phyloP scores from a whole-genome alignment of 2,888 invertebrate species.

The Athripsodes cinereus region DNA sequence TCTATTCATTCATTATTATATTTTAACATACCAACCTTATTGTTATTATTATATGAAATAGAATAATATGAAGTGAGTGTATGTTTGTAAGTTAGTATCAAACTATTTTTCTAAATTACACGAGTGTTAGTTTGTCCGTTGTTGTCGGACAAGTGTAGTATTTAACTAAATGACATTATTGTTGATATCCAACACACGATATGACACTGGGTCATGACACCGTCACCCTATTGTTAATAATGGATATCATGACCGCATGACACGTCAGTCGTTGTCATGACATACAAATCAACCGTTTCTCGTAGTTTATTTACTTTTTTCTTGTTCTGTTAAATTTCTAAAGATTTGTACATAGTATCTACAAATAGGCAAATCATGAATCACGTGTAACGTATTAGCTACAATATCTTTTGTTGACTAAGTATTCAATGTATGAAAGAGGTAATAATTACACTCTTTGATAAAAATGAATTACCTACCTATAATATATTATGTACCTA shows the following conservation, averaged over 20 bases:
- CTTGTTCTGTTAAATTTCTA: neutral
- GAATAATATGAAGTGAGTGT: too few species aligned
- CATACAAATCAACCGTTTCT: conserved; percentile 1
- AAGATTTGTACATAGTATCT: neutral
- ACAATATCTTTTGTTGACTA: neutral
- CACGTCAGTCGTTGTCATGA: too few species aligned
- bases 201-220: neutral
- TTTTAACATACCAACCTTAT: too few species aligned
- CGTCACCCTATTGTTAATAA: neutral
- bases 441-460: too few species aligned
- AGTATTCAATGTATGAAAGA: too few species aligned
- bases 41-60: too few species aligned
- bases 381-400: neutral
- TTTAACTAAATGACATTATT: neutral
- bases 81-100: too few species aligned
- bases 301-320: neutral
- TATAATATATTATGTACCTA: too few species aligned
- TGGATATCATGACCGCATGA: neutral
- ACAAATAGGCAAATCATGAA: neutral
- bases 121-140: too few species aligned
- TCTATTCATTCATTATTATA: too few species aligned
- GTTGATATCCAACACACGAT: neutral
- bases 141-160: neutral
- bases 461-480: too few species aligned
- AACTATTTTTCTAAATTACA: too few species aligned